Percentiles rank a stretch among this genome's conserved stretches.
phyloP scores from a whole-genome alignment of 2,888 invertebrate species.

The Rhagonycha fulva region DNA sequence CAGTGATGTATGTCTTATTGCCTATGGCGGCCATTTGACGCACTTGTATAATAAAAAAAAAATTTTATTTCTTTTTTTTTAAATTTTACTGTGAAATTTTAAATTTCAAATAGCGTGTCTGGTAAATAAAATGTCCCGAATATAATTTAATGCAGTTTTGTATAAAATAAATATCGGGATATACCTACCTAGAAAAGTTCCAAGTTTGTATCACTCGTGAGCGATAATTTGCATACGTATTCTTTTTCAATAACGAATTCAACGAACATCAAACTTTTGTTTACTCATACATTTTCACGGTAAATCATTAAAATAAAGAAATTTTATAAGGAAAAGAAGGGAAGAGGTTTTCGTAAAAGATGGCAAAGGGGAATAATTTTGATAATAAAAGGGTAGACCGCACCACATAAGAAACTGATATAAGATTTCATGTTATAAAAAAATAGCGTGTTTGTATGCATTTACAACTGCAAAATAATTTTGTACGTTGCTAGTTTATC shows the following conservation, averaged over 20 bases:
- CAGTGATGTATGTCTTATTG: too few species aligned
- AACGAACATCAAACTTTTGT: background rate
- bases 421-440: slow-evolving; percentile 2
- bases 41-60: background rate
- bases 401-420: background rate
- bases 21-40: too few species aligned
- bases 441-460: slow-evolving; percentile 18
- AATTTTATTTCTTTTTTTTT: background rate
- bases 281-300: background rate
- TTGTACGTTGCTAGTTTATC: slow-evolving; percentile 10
- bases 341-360: background rate
- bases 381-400: background rate
- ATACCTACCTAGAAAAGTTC: background rate
- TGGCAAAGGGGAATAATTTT: background rate
- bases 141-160: background rate
- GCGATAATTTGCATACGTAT: background rate
- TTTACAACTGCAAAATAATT: slow-evolving; percentile 19
- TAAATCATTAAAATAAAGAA: background rate
- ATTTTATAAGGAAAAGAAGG: background rate
- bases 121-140: background rate
- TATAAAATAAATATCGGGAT: background rate
- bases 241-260: background rate
- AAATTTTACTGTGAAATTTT: background rate
- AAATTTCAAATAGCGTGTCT: background rate
- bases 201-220: background rate